Conservation (phyloP, 2,113 vertebrate species). For the Delphinus delphis region DNA sequence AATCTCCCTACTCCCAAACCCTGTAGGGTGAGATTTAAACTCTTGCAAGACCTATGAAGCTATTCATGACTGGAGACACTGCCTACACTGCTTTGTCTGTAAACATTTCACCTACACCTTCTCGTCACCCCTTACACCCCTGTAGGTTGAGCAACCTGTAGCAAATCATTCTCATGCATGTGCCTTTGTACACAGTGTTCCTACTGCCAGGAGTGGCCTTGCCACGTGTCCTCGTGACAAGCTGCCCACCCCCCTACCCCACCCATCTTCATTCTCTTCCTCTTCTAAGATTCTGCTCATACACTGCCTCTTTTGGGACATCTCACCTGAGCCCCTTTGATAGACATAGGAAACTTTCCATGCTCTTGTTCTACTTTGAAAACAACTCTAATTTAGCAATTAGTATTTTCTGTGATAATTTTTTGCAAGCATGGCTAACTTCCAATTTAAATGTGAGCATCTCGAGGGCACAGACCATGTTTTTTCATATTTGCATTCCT, state of each 20-base stretch:
- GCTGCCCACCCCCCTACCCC: too few relatives aligned
- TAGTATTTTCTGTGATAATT: not conserved
- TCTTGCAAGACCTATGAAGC: not conserved
- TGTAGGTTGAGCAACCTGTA: not conserved
- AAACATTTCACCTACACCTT: accelerated
- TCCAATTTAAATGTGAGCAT: not conserved
- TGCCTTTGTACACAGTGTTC: accelerated
- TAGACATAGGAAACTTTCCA: not conserved
- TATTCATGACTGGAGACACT: not conserved
- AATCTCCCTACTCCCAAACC: not conserved
- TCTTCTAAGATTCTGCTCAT: not conserved
- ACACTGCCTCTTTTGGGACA: not conserved
- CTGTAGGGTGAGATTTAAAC: not conserved
- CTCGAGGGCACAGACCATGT: not conserved
- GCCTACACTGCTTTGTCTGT: accelerated
- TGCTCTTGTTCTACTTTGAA: not conserved
- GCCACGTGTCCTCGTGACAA: not conserved
- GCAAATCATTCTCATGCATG: accelerated
- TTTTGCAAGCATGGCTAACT: not conserved
- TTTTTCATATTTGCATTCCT: not conserved
- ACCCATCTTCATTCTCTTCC: not conserved
- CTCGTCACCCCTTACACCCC: too few relatives aligned
- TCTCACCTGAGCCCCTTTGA: not conserved
- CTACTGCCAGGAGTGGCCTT: not conserved
- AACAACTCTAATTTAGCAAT: not conserved